Evolutionary conservation across 2,888 invertebrate genomes (phyloP).

Genomic region (Protodeltote pygarga): DNA sequence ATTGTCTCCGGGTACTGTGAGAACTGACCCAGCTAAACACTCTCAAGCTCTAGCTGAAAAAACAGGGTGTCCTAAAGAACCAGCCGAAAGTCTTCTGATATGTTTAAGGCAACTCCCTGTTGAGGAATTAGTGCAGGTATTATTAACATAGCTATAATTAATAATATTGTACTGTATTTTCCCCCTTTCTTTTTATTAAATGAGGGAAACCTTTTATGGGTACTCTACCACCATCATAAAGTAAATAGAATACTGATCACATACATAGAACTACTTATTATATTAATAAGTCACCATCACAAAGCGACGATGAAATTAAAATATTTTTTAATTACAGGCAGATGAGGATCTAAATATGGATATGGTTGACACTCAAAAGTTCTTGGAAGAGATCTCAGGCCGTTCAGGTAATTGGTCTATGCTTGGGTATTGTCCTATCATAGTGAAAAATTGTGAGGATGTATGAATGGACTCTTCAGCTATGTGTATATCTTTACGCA

Average conservation of each 20-base stretch:
- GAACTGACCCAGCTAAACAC: constrained; percentile 88
- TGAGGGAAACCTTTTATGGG: no score
- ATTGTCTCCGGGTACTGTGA: constrained; percentile 90
- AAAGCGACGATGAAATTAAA: not conserved
- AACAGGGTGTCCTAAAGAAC: constrained; percentile 88
- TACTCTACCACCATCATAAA: no score
- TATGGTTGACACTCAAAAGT: constrained; percentile 86
- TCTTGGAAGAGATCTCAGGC: constrained; percentile 89
- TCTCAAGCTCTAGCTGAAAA: constrained; percentile 87
- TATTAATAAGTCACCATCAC: not conserved
- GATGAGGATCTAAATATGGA: constrained; percentile 87
- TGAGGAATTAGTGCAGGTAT: constrained; percentile 74
- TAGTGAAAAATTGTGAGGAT: not conserved
- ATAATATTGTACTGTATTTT: not conserved
- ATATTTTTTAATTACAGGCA: constrained; percentile 68
- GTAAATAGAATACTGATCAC: no score
- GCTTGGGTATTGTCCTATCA: not conserved
- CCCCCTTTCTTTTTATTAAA: no score
- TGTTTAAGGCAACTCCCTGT: constrained; percentile 88
- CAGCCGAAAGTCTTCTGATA: constrained; percentile 88
- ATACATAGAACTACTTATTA: not conserved
- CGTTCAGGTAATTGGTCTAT: constrained; percentile 63
- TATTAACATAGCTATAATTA: not conserved
- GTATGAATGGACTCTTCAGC: no score
- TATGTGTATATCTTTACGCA: no score